phyloP scores from a whole-genome alignment of 1,140 invertebrate genomes.

The Caenorhabditis inopinata region DNA sequence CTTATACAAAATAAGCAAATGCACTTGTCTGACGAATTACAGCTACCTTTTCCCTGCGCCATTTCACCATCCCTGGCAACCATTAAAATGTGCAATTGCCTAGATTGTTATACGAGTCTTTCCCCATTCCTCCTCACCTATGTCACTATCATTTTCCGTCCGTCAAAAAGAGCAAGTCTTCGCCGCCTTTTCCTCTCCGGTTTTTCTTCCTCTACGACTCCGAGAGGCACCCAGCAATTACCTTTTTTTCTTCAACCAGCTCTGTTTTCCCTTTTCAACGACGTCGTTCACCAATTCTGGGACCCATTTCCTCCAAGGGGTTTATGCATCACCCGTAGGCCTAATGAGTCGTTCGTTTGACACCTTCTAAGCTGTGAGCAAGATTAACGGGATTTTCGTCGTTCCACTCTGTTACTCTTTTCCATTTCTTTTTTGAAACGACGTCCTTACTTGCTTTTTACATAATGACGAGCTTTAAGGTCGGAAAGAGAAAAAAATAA shows the following conservation, averaged over 20 bases:
- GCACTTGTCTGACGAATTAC: no score
- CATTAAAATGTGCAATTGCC: no score
- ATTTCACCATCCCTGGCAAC: no score
- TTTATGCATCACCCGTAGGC: not conserved
- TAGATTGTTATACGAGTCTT: not conserved
- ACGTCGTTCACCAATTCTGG: not conserved
- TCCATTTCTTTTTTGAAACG: not conserved
- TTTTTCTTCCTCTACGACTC: not conserved
- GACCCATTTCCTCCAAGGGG: not conserved
- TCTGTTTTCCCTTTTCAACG: not conserved
- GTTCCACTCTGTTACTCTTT: not conserved
- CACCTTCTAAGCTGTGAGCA: conserved; percentile 24
- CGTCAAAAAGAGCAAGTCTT: not conserved
- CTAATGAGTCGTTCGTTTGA: conserved; percentile 30
- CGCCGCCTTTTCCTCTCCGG: not conserved
- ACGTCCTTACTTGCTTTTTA: conserved; percentile 29
- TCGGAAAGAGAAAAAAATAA: no score
- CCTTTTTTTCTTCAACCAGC: not conserved
- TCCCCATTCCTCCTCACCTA: not conserved
- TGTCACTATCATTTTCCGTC: not conserved
- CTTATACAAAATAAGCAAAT: no score
- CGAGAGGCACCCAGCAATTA: not conserved
- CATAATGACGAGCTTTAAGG: not conserved
- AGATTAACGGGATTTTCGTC: conserved; percentile 21
- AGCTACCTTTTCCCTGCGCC: no score